Base-by-base conservation (phyloP, 2,888 invertebrate genomes). In the Ecliptopera silaceata region DNA sequence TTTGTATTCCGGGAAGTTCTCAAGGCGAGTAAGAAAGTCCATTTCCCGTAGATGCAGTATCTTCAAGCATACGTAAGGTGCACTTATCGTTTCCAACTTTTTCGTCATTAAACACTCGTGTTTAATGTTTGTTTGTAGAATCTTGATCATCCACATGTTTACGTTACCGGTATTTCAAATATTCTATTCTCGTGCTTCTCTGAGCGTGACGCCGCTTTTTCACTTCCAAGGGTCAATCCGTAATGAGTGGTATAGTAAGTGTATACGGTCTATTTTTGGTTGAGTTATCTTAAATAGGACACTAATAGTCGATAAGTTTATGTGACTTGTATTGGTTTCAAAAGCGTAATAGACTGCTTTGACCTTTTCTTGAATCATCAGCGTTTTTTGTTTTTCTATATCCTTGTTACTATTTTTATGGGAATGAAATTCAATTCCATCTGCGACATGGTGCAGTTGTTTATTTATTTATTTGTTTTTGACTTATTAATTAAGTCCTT, bases 141-240 rank as follows among this genome's bases (percentile, higher is more conserved):
- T 63, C 42, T 56, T 58, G 56, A 55, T 63, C 49, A 41, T 65
- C 51, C 56, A 55, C 53, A 44, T 54, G 56, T 58, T 59, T 54
- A 53, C 48, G 59, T 64, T 65, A 63, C 60, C 62, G 61, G 64
- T 72, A 69, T 72, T 69, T 71, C 62, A 66, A 63, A 68, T 69
- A 70, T 64, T 65, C 56, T 79, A 74, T 72, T 68, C 72, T 75
- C 74, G 71, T 74, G 77, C 72, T 72, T 75, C 75, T 56, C 71
- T 60, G 69, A 78, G 78, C 86, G 82, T 86, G 82, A 83, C 83
- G 75, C 68, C 59, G 59, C 70, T 77, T 74, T 79, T 78, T 77
- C 66, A 61, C 53, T 56, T 49, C 22, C 8, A 48, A 36, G 38
- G 36, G 43, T 56, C 54, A 64, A 36, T 59, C 55, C 46, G 73